Evolutionary conservation across 2,888 invertebrate species (phyloP).

Genomic region (Dasysyrphus albostriatus): DNA sequence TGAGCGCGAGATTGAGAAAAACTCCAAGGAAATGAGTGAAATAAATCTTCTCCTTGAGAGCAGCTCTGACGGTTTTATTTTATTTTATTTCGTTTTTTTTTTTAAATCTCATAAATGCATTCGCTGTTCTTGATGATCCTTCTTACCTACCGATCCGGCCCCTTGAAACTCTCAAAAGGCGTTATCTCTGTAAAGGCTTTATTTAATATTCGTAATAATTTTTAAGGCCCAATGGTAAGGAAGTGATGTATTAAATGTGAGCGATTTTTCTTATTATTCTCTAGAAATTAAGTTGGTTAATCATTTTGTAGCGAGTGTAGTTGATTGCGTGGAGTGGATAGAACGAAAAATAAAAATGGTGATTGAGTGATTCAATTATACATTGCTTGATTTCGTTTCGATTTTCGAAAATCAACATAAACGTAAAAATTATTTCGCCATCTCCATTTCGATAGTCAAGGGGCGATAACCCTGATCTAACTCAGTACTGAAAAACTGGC

Average conservation of each 20-base stretch:
- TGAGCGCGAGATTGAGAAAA: constrained; percentile 51
- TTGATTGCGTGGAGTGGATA: background rate
- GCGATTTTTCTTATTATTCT: constrained; percentile 42
- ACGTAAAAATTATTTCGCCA: background rate
- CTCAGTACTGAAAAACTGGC: too few relatives aligned
- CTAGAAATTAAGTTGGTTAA: constrained; percentile 41
- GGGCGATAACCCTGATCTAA: too few relatives aligned
- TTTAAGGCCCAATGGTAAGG: constrained; percentile 58
- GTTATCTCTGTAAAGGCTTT: constrained; percentile 44
- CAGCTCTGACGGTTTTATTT: constrained; percentile 55
- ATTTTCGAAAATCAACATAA: background rate
- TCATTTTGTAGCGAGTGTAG: constrained; percentile 15
- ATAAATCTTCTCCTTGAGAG: constrained; percentile 74
- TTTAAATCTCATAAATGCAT: constrained; percentile 43
- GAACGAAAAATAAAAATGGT: background rate
- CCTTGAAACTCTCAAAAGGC: background rate
- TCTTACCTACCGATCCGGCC: background rate
- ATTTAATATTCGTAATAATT: constrained; percentile 70
- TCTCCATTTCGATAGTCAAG: too few relatives aligned
- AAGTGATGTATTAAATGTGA: constrained; percentile 62
- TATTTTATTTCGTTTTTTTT: constrained; percentile 3
- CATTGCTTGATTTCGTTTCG: background rate
- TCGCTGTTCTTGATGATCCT: constrained; percentile 22
- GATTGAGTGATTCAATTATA: constrained; percentile 28
- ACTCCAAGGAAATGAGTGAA: constrained; percentile 76